phyloP scores from a whole-genome alignment of 64 coral and sea anemone genomes.

The Actinia equina region DNA sequence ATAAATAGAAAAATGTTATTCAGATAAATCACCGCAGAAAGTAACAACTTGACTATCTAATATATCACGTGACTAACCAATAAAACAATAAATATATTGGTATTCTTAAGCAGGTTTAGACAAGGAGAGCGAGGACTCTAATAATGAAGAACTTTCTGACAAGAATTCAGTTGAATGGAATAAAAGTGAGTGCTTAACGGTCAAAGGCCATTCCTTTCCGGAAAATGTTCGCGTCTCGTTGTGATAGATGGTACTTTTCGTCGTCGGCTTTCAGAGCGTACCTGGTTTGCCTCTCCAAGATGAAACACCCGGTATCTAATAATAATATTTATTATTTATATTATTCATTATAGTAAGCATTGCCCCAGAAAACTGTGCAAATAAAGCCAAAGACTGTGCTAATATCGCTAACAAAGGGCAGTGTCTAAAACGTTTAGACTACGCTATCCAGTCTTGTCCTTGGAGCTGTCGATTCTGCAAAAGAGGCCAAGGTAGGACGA shows the following conservation, averaged over 20 bases:
- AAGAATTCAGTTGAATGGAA: not conserved
- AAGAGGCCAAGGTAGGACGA: conserved; percentile 23
- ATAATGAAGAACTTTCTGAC: not conserved
- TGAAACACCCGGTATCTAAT: not conserved
- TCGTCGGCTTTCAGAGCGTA: too few species aligned
- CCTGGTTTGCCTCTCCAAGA: too few species aligned
- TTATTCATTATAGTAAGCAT: conserved; percentile 50
- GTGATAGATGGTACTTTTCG: too few species aligned
- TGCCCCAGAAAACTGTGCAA: conserved; percentile 30
- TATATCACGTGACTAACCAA: too few species aligned
- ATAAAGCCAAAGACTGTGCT: conserved; percentile 4
- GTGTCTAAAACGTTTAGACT: conserved; percentile 32
- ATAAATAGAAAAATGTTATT: too few species aligned
- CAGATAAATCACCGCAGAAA: too few species aligned
- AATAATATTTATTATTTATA: too few species aligned
- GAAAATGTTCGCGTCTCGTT: too few species aligned
- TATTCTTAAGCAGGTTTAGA: not conserved
- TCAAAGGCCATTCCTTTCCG: too few species aligned
- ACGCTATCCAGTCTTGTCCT: conserved; percentile 40
- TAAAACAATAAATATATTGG: too few species aligned
- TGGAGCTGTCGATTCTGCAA: conserved; percentile 64
- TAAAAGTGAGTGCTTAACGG: not conserved
- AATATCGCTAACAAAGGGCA: conserved; percentile 11
- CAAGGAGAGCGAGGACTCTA: not conserved
- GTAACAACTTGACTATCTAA: too few species aligned